Evolutionary conservation across 1,140 invertebrate genomes (phyloP).

Genomic region (Adoxophyes honmai): DNA sequence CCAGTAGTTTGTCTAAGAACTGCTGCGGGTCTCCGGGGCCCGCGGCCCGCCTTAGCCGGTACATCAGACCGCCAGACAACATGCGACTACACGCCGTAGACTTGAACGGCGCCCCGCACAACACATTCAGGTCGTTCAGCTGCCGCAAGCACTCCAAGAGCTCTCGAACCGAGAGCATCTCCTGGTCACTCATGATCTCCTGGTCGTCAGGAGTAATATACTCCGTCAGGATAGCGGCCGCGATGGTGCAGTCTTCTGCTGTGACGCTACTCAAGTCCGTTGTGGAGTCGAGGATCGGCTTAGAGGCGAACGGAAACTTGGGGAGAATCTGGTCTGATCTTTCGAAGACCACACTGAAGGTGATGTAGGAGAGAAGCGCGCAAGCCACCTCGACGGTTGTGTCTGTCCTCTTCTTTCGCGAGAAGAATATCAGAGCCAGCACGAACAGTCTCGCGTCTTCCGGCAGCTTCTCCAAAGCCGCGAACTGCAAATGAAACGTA

Average conservation of each 20-base stretch:
- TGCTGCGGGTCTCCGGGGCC: not conserved
- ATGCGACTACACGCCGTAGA: not conserved
- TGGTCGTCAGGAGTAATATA: not conserved
- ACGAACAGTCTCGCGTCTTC: not conserved
- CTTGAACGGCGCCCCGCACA: not conserved
- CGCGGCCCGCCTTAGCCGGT: not conserved
- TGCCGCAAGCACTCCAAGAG: slow-evolving; percentile 1
- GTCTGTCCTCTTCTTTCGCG: not conserved
- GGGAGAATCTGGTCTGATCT: not conserved
- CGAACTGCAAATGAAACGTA: no score
- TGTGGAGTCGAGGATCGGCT: not conserved
- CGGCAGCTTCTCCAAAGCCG: not conserved
- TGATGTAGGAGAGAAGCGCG: not conserved
- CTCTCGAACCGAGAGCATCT: not conserved
- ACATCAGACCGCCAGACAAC: not conserved
- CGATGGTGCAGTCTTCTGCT: not conserved
- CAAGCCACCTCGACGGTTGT: not conserved
- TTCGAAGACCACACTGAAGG: not conserved
- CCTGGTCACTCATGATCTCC: not conserved
- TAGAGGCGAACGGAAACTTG: not conserved
- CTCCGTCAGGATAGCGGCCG: not conserved
- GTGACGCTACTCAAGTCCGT: not conserved
- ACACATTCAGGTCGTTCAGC: not conserved
- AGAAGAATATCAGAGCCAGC: not conserved
- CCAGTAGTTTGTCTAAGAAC: not conserved